Evolutionary conservation across 2,888 invertebrate species (phyloP).

Genomic region (Trypoxylon attenuatum): DNA sequence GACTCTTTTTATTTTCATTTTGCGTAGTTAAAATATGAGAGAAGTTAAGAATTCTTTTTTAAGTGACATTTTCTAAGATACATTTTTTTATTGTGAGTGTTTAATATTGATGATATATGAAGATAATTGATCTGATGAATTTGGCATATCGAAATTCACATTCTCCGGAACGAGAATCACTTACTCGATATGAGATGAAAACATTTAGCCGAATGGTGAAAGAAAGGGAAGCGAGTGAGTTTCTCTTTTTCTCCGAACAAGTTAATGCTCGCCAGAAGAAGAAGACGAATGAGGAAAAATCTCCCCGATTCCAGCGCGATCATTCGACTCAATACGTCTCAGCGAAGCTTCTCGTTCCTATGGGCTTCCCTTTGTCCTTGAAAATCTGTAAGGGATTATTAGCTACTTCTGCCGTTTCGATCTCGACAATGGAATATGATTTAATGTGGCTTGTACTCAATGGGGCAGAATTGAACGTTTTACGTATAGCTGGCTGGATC

Average conservation of each 20-base stretch:
- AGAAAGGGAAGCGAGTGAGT: slow-evolving; percentile 20
- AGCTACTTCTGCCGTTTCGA: slow-evolving; percentile 50
- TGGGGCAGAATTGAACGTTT: slow-evolving; percentile 53
- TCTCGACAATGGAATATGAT: slow-evolving; percentile 63
- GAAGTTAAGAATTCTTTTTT: no score
- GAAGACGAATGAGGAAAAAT: slow-evolving; percentile 37
- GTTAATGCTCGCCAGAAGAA: slow-evolving; percentile 35
- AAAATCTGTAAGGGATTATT: slow-evolving; percentile 60
- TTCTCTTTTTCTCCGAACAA: slow-evolving; percentile 32
- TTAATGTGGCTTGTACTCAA: slow-evolving; percentile 62
- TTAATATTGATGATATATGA: no score
- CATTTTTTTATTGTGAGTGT: no score
- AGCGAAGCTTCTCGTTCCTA: slow-evolving; percentile 47
- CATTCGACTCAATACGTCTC: slow-evolving; percentile 54
- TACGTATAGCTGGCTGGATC: slow-evolving; percentile 44
- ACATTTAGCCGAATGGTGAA: no score
- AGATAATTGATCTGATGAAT: no score
- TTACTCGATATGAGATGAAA: no score
- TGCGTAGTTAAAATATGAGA: no score
- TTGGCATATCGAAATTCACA: no score
- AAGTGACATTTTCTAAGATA: no score
- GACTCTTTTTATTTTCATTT: no score
- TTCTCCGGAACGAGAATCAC: no score
- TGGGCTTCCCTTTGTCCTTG: slow-evolving; percentile 52
- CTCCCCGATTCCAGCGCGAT: slow-evolving; percentile 46